These are phyloP conservation scores for Bombus sibiricus DNA, from an alignment of 1,140 invertebrate genomes.

Conservation along the genomic window DNA sequence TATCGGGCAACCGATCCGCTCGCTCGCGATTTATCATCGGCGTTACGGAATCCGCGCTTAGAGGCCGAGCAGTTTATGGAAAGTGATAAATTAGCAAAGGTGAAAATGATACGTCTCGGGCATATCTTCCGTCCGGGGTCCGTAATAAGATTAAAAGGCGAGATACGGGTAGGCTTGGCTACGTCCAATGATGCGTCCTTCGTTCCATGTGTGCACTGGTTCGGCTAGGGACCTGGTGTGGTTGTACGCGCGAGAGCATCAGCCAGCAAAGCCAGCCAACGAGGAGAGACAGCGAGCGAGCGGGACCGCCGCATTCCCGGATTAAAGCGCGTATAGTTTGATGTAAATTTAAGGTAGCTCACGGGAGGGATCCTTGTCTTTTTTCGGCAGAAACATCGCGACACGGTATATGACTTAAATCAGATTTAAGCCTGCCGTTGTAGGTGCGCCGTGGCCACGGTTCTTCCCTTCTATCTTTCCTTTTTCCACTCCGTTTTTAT, in stretches of 20 bases:
- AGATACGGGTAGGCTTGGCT: conserved; percentile 69
- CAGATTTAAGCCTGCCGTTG: conserved; percentile 73
- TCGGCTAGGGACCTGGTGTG: neutral
- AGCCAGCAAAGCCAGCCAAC: neutral
- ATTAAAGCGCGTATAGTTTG: conserved; percentile 77
- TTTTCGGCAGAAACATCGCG: conserved; percentile 74
- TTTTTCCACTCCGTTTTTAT: conserved; percentile 33
- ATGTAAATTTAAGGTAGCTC: conserved; percentile 80
- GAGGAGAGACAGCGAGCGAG: neutral
- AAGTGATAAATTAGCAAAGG: conserved; percentile 73
- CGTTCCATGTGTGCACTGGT: conserved; percentile 29
- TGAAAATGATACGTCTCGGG: conserved; percentile 74
- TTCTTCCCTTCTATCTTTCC: conserved; percentile 27
- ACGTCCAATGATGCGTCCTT: conserved; percentile 44
- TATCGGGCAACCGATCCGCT: conserved; percentile 32
- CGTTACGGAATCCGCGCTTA: conserved; percentile 62
- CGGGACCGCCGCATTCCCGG: conserved; percentile 63
- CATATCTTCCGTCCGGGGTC: conserved; percentile 68
- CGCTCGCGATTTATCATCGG: conserved; percentile 62
- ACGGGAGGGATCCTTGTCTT: conserved; percentile 71
- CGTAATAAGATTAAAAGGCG: conserved; percentile 77
- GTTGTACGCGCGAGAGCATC: conserved; percentile 11
- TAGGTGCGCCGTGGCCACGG: conserved; percentile 40
- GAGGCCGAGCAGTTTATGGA: conserved; percentile 60
- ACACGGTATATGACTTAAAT: conserved; percentile 79